phyloP scores from a whole-genome alignment of 2,888 invertebrate species.

The Tillus elongatus region DNA sequence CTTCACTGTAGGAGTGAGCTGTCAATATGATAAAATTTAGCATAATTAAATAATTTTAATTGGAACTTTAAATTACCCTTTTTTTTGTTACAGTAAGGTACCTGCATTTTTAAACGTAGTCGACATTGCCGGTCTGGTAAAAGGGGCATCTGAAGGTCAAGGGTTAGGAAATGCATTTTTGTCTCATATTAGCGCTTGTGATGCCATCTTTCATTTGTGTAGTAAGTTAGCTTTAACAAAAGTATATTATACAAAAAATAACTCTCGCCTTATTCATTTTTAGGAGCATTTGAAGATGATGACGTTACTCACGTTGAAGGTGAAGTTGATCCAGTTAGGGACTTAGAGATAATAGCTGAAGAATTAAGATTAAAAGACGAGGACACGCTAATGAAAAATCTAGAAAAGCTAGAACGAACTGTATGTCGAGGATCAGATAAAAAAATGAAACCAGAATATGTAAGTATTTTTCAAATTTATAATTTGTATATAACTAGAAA shows the following conservation, averaged over 20 bases:
- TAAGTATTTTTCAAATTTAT: slow-evolving; percentile 52
- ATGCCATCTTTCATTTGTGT: slow-evolving; percentile 94
- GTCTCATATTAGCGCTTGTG: slow-evolving; percentile 97
- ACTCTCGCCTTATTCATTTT: slow-evolving; percentile 8
- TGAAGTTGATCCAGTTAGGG: slow-evolving; percentile 93
- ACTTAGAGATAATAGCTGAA: slow-evolving; percentile 92
- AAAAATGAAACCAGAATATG: slow-evolving; percentile 90
- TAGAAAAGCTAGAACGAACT: slow-evolving; percentile 80
- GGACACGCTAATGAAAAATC: slow-evolving; percentile 69
- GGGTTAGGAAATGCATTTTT: slow-evolving; percentile 98
- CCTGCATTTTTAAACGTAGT: slow-evolving; percentile 96
- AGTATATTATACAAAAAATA: background rate
- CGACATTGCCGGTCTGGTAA: slow-evolving; percentile 97
- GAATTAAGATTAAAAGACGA: slow-evolving; percentile 92
- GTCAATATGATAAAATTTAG: too few relatives aligned
- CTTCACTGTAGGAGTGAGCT: too few relatives aligned
- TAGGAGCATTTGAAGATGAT: slow-evolving; percentile 94
- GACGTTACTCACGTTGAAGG: slow-evolving; percentile 98
- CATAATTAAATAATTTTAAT: too few relatives aligned
- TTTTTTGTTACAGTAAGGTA: slow-evolving; percentile 71
- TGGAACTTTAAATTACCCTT: too few relatives aligned
- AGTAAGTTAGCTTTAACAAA: slow-evolving; percentile 68
- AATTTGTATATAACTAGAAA: too few relatives aligned
- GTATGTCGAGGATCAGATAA: slow-evolving; percentile 84
- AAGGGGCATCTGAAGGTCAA: slow-evolving; percentile 96